These are phyloP conservation scores for Glaucopsyche alexis DNA, from an alignment of 2,888 invertebrate genomes.

Conservation along the genomic window DNA sequence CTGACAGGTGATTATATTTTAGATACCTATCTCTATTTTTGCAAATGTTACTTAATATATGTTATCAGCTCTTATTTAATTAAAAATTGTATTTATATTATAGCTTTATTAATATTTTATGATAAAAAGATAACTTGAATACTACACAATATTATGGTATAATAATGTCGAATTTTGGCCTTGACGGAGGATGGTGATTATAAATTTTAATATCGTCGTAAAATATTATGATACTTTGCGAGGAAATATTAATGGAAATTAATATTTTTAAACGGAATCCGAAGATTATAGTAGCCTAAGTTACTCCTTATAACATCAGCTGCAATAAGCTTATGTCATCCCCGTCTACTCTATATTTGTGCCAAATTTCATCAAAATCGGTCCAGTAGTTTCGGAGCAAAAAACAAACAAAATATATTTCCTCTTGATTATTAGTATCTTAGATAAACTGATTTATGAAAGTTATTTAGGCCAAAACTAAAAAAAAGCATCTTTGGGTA, in stretches of 20 bases:
- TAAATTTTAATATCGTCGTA: constrained; percentile 24
- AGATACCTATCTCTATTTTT: not conserved
- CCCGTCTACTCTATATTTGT: too few species aligned
- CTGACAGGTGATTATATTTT: not conserved
- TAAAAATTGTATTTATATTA: not conserved
- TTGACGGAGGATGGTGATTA: constrained; percentile 2
- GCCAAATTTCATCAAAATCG: too few species aligned
- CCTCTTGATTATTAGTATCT: too few species aligned
- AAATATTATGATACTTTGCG: constrained; percentile 5
- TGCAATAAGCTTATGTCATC: too few species aligned
- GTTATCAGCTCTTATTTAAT: not conserved
- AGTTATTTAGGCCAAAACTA: not conserved
- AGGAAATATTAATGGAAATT: too few species aligned
- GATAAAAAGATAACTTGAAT: not conserved
- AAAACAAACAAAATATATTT: too few species aligned
- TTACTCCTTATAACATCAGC: too few species aligned
- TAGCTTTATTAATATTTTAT: not conserved
- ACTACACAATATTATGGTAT: not conserved
- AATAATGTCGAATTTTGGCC: not conserved
- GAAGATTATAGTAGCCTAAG: too few species aligned
- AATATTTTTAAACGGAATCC: too few species aligned
- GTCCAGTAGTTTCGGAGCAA: too few species aligned
- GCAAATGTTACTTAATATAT: not conserved
- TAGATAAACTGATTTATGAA: not conserved
- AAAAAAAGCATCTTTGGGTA: not conserved